These are phyloP conservation scores for Conchocele bisecta DNA, from an alignment of 2,888 invertebrate species.

Conservation along the genomic window DNA sequence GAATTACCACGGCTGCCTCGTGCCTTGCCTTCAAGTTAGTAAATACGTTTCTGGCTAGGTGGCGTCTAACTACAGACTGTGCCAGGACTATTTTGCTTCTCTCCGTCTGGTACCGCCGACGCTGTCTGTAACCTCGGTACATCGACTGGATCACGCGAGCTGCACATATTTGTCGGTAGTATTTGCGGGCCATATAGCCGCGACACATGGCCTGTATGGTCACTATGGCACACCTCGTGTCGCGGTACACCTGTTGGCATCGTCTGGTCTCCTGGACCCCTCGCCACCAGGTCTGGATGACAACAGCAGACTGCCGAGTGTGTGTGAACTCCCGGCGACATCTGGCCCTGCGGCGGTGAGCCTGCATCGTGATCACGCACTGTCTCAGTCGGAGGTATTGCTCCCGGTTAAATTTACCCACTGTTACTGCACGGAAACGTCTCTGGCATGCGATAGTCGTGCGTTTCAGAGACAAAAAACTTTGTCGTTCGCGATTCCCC, in stretches of 20 bases:
- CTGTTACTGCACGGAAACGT: slow-evolving; percentile 44
- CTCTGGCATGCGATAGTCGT: slow-evolving; percentile 53
- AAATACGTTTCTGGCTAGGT: slow-evolving; percentile 8
- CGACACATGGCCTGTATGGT: slow-evolving; percentile 59
- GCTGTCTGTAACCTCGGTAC: slow-evolving; percentile 30
- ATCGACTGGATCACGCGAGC: slow-evolving; percentile 35
- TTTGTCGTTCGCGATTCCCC: slow-evolving; percentile 5
- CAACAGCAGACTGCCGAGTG: slow-evolving; percentile 42
- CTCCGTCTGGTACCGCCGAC: slow-evolving; percentile 17
- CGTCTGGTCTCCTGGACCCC: slow-evolving; percentile 7
- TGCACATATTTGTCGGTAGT: slow-evolving; percentile 13
- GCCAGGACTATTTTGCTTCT: slow-evolving; percentile 26
- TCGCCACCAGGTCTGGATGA: slow-evolving; percentile 41
- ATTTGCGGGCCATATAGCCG: slow-evolving; percentile 13
- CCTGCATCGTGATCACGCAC: slow-evolving; percentile 59
- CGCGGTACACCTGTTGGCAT: slow-evolving; percentile 16
- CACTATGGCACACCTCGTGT: slow-evolving; percentile 56
- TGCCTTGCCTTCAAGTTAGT: not conserved
- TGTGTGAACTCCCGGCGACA: slow-evolving; percentile 32
- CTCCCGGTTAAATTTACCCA: slow-evolving; percentile 8
- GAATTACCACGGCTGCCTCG: slow-evolving; percentile 59
- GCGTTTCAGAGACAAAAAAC: slow-evolving; percentile 28
- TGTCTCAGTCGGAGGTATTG: slow-evolving; percentile 27
- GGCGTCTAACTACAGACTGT: slow-evolving; percentile 40
- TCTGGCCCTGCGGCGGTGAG: slow-evolving; percentile 53